Evolutionary conservation across 2,888 invertebrate genomes (phyloP), one percentile per base, ranked within the genome.

Genomic region (Stenurella melanura): DNA sequence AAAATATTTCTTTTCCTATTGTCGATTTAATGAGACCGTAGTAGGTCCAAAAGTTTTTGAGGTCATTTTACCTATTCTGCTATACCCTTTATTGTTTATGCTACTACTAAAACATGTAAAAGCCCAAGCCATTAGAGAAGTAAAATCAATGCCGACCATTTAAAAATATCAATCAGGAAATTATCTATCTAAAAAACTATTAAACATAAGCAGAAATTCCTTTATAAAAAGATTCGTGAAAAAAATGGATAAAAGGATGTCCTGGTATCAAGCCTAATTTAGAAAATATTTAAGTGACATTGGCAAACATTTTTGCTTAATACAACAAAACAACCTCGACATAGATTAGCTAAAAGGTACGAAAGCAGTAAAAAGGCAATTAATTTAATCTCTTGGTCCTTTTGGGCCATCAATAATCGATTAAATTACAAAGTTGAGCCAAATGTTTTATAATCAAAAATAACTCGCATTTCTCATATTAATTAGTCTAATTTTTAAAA

Each of bases 401-500:
- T 69, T 58, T 57, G 9, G 57, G 30, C 34, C 26, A 30, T 34
- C 69, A 38, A 21, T 54, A 56, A 69, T 69, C 69, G 69, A 69
- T 69, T 69, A 58, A 69, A 57, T 58, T 64, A 69, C 69, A 69
- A 69, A 69, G 69, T 69, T 69, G 69, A 58, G 34, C 57, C 30
- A 58, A 38, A 38, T 38, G 30, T 34, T 69, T 69, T 57, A 69
- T 30, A 69, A 69, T 57, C 50, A 18, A 30, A 58, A 57, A 69
- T 69, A 69, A 57, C 69, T 70, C 38, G 70, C 70, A 70, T 60
- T 60, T 70, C 70, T 70, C 60, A 38, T 69, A 75, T 67, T 68
- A 75, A 73, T 78, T 72, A 75, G 58, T 61, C 71, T 66, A 73
- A 74, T 57, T 75, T 68, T 26, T 57, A 70, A 18, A 69, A 74